Conservation (phyloP, 1,140 invertebrate species). For the Metaphire vulgaris region DNA sequence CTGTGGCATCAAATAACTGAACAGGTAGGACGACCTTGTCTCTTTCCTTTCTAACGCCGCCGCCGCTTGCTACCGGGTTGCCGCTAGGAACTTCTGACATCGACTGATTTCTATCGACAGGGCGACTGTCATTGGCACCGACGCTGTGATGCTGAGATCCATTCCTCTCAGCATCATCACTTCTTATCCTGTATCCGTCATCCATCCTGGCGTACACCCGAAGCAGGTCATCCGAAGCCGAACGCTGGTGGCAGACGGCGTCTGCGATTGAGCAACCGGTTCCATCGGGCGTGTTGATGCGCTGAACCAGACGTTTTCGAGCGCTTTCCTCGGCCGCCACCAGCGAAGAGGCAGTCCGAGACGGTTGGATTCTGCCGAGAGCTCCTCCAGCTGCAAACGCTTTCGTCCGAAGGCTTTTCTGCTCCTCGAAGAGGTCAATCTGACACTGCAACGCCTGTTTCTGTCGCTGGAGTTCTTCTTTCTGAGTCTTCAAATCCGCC, state of each 20-base stretch:
- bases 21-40: conserved; percentile 55
- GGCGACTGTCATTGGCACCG: neutral
- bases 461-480: conserved; percentile 76
- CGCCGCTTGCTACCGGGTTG: neutral
- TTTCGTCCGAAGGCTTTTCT: neutral
- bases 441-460: conserved; percentile 64
- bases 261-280: neutral
- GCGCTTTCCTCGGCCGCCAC: neutral
- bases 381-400: neutral
- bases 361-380: neutral
- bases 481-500: conserved; percentile 22
- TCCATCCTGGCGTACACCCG: neutral
- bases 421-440: conserved; percentile 29
- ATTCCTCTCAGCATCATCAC: neutral
- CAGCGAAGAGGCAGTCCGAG: too few relatives aligned
- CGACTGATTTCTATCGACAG: neutral
- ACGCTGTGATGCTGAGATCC: neutral
- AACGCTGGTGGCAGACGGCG: neutral
- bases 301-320: neutral
- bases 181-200: neutral
- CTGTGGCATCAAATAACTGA: conserved; percentile 72
- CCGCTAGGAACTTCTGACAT: neutral
- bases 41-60: conserved; percentile 23
- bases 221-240: neutral
- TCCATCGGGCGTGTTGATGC: neutral